Base-by-base conservation (phyloP, 2,113 vertebrate species). In the Agelaius tricolor region DNA sequence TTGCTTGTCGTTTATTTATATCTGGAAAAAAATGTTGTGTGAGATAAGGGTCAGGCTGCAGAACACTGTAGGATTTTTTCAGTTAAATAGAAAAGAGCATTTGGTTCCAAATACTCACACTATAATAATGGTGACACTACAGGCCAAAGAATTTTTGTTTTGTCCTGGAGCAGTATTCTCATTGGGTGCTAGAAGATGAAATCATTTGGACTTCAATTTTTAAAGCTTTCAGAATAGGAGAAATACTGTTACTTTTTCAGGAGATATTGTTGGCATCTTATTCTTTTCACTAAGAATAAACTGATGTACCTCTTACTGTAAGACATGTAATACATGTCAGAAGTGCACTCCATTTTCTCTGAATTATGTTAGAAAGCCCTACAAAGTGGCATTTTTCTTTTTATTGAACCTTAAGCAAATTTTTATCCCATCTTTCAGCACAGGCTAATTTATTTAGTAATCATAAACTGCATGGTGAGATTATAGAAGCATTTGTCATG, bases 1-100 rank as follows among this genome's bases (percentile, higher is more conserved):
- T 87, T 84, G 4, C 33, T 81, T 61, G 35, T 79, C 57, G 41
- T 78, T 89, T 94, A 87, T 78, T 94, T 95, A 62, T 96, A 37
- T 51, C 77, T 91, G 49, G 46, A 69, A 84, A 24, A 55, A 87
- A 41, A 23, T 88, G 20, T 49, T 87, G 69, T 35, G 24, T 35
- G 55, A 82, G 66, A 61, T 62, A 82, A 78, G 44, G 61, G 35
- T 82, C 77, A 84, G 41, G 31, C 61, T 75, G 65, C 57, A 89
- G 54, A 73, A 39, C n/a, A 43, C 12, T 24, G 2, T 15, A 55
- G 43, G 30, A 78, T 63, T 91, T 86, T 63, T 91, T 86, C 30
- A 13, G 8, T 55, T 92, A 39, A 71, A 9, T 74, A 33, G 51
- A 78, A 78, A 82, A 57, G 13, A 35, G 15, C 27, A 31, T 71